These are phyloP conservation scores for Mantis religiosa DNA, from an alignment of 2,888 invertebrate genomes.

Conservation along the genomic window DNA sequence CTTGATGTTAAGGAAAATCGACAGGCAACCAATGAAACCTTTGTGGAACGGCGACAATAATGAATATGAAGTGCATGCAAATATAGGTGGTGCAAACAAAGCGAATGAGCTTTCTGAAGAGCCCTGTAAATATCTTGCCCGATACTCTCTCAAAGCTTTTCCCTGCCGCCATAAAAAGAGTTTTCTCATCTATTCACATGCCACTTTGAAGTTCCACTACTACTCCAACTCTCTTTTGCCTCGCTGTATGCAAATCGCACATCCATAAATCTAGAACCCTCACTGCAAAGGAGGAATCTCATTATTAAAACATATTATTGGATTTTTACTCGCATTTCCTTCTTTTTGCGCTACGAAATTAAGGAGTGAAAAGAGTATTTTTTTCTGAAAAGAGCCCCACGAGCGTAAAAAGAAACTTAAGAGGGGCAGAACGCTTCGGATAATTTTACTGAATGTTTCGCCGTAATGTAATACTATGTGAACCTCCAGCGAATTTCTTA, in stretches of 20 bases:
- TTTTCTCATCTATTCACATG: not conserved
- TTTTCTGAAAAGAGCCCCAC: not conserved
- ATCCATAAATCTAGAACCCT: not conserved
- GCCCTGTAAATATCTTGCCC: not conserved
- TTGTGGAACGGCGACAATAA: not conserved
- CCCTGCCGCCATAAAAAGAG: not conserved
- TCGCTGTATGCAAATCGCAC: not conserved
- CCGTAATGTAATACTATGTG: not conserved
- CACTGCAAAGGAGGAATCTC: not conserved
- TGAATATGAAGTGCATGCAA: not conserved
- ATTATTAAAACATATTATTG: slow-evolving; percentile 2
- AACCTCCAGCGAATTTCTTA: not conserved
- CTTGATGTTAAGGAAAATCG: not conserved
- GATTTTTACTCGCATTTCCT: not conserved
- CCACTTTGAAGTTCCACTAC: not conserved
- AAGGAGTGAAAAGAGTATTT: not conserved
- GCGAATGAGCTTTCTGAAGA: not conserved
- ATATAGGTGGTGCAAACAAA: not conserved
- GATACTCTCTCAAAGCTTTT: not conserved
- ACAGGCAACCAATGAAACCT: not conserved
- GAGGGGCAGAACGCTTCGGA: not conserved
- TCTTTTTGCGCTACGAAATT: not conserved
- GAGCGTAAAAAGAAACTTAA: not conserved
- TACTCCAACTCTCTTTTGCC: not conserved
- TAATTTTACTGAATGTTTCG: not conserved